These are phyloP conservation scores for Pygoscelis adeliae DNA, from an alignment of 2,113 vertebrate genomes.

Conservation along the genomic window DNA sequence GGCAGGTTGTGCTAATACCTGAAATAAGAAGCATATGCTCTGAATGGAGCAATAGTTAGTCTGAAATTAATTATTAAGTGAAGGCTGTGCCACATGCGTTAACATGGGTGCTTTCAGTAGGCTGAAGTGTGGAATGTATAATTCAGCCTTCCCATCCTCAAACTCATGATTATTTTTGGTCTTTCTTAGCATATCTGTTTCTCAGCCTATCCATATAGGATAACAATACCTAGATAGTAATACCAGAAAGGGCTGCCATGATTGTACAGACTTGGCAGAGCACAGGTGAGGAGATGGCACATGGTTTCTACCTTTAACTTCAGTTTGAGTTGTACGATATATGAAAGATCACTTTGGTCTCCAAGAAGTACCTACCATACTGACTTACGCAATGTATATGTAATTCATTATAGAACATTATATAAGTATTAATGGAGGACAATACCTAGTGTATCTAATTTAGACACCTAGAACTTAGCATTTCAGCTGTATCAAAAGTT, in stretches of 20 bases:
- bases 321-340: background rate
- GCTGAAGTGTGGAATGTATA: background rate
- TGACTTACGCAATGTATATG: background rate
- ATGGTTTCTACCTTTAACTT: background rate
- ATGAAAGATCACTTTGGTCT: background rate
- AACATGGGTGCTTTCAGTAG: background rate
- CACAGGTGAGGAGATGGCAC: background rate
- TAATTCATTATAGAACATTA: background rate
- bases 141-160: background rate
- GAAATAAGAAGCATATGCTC: background rate
- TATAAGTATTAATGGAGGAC: rapidly evolving
- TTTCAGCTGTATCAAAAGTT: background rate
- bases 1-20: background rate
- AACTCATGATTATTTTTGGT: background rate
- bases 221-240: background rate
- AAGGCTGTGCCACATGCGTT: background rate
- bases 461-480: background rate
- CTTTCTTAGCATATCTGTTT: background rate
- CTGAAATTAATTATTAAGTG: background rate
- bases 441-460: background rate
- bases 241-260: background rate
- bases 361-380: background rate
- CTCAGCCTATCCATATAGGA: rapidly evolving
- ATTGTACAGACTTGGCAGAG: background rate
- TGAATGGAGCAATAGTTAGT: background rate